Evolutionary conservation across 1,140 invertebrate species (phyloP), one percentile per base, ranked within the genome.

Genomic region (Hypothenemus hampei): DNA sequence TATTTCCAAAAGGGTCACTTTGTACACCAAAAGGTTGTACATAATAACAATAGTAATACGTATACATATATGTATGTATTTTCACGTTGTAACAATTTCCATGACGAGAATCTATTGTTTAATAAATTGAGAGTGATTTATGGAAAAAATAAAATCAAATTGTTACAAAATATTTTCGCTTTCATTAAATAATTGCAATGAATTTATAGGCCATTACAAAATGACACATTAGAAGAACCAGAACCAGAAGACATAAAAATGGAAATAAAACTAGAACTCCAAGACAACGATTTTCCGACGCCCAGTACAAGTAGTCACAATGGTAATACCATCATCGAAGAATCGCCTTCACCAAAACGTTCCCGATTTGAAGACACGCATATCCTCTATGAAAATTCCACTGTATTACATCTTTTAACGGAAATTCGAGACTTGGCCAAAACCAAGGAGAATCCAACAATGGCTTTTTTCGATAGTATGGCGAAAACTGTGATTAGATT

Each of bases 381-480:
- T 20, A 48, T 21, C 23, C 33, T 1, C 26, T 50, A 46, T 20
- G 47, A 53, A n/a, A 58, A 43, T 19, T 48, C 49, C 3, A 26
- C 36, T 13, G 33, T 45, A 10, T 24, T 59, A 13, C 43, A 59
- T 24, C 15, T 59, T 8, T 26, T 59, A 10, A 26, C 26, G 13
- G 52, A 59, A 26, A 37, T 59, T 23, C n/a, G 39, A 23, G 50
- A 55, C 16, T 10, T 51, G 22, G 22, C 52, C n/a, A 49, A 35
- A 19, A 13, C 15, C 5, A 49, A 31, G 13, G 29, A 58, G 1
- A 20, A 62, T 45, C 58, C 58, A 2, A 47, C 54, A 20, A 40
- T 40, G 40, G 19, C 37, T n/a, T 63, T 63, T 52, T 61, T 63
- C 22, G 61, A 53, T 3, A 58, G 61, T 36, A 61, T 63, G 50